phyloP scores from a whole-genome alignment of 2,888 invertebrate genomes.

The Erebia ligea region DNA sequence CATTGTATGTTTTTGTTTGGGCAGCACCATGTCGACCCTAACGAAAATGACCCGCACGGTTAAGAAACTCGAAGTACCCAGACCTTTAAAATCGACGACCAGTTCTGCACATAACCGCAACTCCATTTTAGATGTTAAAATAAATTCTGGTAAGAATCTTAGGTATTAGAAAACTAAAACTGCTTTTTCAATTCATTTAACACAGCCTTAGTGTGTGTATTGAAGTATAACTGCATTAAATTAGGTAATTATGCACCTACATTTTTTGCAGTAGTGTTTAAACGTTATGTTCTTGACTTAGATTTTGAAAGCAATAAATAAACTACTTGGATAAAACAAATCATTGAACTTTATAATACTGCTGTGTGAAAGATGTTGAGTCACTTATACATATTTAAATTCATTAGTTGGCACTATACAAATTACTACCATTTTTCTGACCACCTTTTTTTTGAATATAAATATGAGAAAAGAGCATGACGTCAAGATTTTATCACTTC shows the following conservation, averaged over 20 bases:
- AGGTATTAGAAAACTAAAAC: constrained; percentile 18
- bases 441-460: not conserved
- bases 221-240: constrained; percentile 11
- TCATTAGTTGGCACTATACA: no score
- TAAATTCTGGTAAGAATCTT: constrained; percentile 75
- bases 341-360: not conserved
- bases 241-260: constrained; percentile 2
- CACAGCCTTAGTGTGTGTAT: not conserved
- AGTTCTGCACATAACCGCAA: constrained; percentile 81
- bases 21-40: constrained; percentile 82
- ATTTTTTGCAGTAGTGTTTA: constrained; percentile 14
- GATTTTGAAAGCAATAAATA: constrained; percentile 10
- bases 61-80: constrained; percentile 89
- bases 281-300: constrained; percentile 28
- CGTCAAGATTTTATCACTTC: no score
- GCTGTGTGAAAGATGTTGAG: not conserved
- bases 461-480: not conserved
- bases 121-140: constrained; percentile 79
- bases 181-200: not conserved
- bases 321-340: not conserved
- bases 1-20: constrained; percentile 47
- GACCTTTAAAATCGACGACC: constrained; percentile 87
- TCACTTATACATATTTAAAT: no score
- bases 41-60: constrained; percentile 87
- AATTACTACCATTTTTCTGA: no score